phyloP scores from a whole-genome alignment of 2,888 invertebrate genomes.

The Mesochorus sp. region DNA sequence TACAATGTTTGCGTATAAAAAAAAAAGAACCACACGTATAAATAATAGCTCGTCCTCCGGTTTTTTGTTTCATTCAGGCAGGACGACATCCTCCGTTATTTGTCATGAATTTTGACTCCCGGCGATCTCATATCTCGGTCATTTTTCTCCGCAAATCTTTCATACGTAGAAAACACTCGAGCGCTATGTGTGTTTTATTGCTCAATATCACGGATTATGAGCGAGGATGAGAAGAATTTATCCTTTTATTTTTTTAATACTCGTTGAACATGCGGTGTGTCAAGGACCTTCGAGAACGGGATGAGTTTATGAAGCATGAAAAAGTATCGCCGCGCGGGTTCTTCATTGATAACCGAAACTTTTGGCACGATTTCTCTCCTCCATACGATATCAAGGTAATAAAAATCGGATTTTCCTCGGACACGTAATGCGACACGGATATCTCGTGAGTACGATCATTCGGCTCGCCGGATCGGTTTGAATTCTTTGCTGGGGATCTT shows the following conservation, averaged over 20 bases:
- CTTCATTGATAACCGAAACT: slow-evolving; percentile 23
- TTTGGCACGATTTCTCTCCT: neutral
- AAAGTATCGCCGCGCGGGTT: neutral
- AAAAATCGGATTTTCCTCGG: slow-evolving; percentile 41
- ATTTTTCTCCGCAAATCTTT: slow-evolving; percentile 76
- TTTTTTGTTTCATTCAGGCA: slow-evolving; percentile 79
- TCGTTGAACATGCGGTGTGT: too few relatives aligned
- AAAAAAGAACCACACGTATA: neutral
- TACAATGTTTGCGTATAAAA: neutral
- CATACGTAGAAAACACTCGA: slow-evolving; percentile 3
- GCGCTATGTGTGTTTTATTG: neutral
- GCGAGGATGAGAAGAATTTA: slow-evolving; percentile 19
- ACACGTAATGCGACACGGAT: slow-evolving; percentile 31
- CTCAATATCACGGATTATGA: neutral
- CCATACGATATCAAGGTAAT: slow-evolving; percentile 26
- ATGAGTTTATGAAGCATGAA: too few relatives aligned
- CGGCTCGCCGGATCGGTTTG: neutral
- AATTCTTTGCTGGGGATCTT: slow-evolving; percentile 30
- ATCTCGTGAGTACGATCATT: too few relatives aligned
- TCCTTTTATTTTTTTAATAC: neutral
- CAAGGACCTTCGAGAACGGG: neutral
- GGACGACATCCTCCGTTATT: slow-evolving; percentile 78
- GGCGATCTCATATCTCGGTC: slow-evolving; percentile 80
- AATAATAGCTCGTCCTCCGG: slow-evolving; percentile 24
- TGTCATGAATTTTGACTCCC: slow-evolving; percentile 79